Percentiles rank a stretch among this genome's conserved stretches.
Conservation (phyloP, 1,140 invertebrate genomes). For the Euwallacea fornicatus region DNA sequence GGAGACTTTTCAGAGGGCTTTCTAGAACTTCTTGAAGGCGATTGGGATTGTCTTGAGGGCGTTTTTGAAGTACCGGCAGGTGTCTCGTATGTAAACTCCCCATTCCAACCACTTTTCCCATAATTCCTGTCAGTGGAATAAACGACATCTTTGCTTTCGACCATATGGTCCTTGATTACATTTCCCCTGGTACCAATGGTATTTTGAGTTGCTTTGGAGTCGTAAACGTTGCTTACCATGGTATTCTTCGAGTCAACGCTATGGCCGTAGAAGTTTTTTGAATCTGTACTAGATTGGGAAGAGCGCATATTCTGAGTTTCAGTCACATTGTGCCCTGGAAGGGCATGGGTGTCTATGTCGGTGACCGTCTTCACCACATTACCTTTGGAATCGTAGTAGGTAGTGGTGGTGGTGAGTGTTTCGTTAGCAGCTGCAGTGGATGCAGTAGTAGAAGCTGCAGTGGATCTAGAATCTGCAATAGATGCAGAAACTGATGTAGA, state of each 20-base stretch:
- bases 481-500: not conserved
- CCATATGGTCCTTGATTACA: conserved; percentile 44
- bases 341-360: conserved; percentile 41
- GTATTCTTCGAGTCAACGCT: conserved; percentile 41
- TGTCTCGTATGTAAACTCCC: conserved; percentile 46
- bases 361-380: conserved; percentile 48
- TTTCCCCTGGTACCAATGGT: conserved; percentile 48
- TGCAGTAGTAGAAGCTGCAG: not conserved
- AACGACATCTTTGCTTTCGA: conserved; percentile 45
- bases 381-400: conserved; percentile 50
- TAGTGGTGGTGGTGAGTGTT: conserved; percentile 47
- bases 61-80: conserved; percentile 5
- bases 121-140: conserved; percentile 51
- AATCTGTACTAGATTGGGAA: conserved; percentile 43
- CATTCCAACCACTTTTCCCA: conserved; percentile 51
- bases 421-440: conserved; percentile 24
- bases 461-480: not conserved
- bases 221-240: conserved; percentile 47
- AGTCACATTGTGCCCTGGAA: conserved; percentile 20
- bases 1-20: not conserved
- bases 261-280: conserved; percentile 49
- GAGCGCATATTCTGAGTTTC: conserved; percentile 24
- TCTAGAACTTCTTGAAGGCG: conserved; percentile 31
- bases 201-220: conserved; percentile 48
- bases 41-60: conserved; percentile 1